Base-by-base conservation (phyloP, 2,797 vertebrate species). In the Moxostoma hubbsi region DNA sequence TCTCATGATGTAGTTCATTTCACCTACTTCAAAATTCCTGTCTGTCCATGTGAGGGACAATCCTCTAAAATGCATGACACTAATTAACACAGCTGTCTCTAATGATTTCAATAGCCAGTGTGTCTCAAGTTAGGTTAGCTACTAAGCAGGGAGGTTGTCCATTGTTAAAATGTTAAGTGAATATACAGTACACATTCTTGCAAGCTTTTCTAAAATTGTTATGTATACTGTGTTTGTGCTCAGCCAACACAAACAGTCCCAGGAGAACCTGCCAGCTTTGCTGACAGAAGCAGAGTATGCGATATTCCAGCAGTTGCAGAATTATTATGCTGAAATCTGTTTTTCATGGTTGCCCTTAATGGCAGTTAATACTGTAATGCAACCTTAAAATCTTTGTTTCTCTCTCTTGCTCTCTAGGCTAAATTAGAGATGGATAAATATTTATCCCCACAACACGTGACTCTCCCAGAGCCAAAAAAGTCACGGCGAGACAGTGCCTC, bases 391-490 rank as follows among this genome's bases (percentile, higher is more conserved):
- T 5, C 1, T 36, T 36, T 62, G 49, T 12, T 6, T 81, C 9
- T 80, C 58, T 69, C 36, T 57, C 73, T 46, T 86, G 83, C 87
- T 83, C 84, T 89, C 36, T 87, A 99, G 97, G 96, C 94, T 0
- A 96, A 96, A 93, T 96, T 95, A 85, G 98, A 99, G 92, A 96
- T 99, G 96, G 98, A 99, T 87, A 94, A 97, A 85, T 99, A 99
- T 85, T 94, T 99, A 82, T 87, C 95, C 18, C 96, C 95, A 77
- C 96, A 97, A 89, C 92, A 94, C 83, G 82, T 88, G 0, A 86
- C 94, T 87, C 90, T 93, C 80, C 89, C 89, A 0, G 94, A 96
- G 15, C 92, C 91, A 57, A 97, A 97, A 89, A 98, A 97, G 70
- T 94, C 95, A 57, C 94, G 95, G 82, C 91, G 96, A 91, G 95